Base-by-base conservation (phyloP, 2,797 vertebrate genomes). In the Amphiprion clarkii region DNA sequence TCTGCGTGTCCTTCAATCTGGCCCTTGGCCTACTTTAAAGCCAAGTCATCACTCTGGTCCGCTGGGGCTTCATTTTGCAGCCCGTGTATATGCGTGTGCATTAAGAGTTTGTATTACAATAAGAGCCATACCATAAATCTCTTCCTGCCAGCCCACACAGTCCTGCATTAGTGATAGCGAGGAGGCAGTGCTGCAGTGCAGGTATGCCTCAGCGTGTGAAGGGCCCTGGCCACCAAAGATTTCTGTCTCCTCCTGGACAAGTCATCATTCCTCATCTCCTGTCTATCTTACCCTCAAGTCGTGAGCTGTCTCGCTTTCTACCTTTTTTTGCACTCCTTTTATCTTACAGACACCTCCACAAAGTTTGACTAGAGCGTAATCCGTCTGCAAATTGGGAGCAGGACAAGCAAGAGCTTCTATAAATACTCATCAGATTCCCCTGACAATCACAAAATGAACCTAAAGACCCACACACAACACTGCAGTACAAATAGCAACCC, bases 11-110 rank as follows among this genome's bases (percentile, higher is more conserved):
- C 87, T 92, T 89, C 87, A 88, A 78, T 90, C 84, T 83, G 83
- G 92, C 88, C 89, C 88, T 89, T 93, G 92, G 84, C 92, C 92
- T 93, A 94, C 81, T 93, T 93, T 90, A 87, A 84, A 91, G 87
- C 85, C 84, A 87, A 92, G 90, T 93, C 88, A 88, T 92, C 88
- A 84, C 76, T 88, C 67, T 79, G 56, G 67, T 71, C 88, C 66
- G 33, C 49, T 44, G 81, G 74, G 88, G 80, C 60, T 86, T 86
- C 52, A 81, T 67, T 76, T 76, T 87, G 52, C 64, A 81, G 76
- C 58, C 69, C 77, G 73, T 76, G 62, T 79, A 51, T 66, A 54
- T 67, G 62, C 68, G 67, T 81, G 74, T 73, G 76, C 72, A 67
- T 86, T 65, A 79, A 51, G 54, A 78, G 60, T 79, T 60, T 87